A percentile compares a stretch with the other conserved stretches of the same genome.
phyloP scores from a whole-genome alignment of 2,888 invertebrate species.

The Eupithecia inturbata region DNA sequence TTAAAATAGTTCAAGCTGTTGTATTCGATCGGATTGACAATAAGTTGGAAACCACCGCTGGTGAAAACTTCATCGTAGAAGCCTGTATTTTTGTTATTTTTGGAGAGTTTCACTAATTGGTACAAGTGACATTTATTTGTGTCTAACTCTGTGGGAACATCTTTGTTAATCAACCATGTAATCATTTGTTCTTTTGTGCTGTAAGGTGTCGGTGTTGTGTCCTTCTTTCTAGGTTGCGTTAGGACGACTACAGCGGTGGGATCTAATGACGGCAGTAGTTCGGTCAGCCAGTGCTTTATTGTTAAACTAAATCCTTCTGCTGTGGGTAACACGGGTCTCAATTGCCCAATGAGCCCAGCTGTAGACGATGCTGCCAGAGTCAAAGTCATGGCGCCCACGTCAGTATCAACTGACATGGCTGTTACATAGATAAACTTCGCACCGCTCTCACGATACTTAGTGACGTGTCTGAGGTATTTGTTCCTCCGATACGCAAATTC shows the following conservation, averaged over 20 bases:
- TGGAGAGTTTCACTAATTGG: conserved; percentile 21
- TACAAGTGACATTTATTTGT: conserved; percentile 30
- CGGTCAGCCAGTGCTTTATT: conserved; percentile 25
- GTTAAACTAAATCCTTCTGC: conserved; percentile 2
- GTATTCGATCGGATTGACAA: conserved; percentile 29
- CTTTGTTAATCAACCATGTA: conserved; percentile 27
- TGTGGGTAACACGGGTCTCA: neutral
- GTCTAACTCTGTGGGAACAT: conserved; percentile 18
- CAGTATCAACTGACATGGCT: conserved; percentile 10
- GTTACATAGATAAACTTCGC: conserved; percentile 33
- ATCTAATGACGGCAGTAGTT: conserved; percentile 21
- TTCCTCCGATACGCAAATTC: conserved; percentile 31
- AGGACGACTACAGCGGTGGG: conserved; percentile 24
- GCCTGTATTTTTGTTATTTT: conserved; percentile 14
- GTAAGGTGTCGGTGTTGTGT: conserved; percentile 11
- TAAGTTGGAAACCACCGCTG: conserved; percentile 24
- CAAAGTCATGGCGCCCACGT: conserved; percentile 5
- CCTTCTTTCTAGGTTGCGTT: conserved; percentile 12
- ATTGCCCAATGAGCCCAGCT: conserved; percentile 15
- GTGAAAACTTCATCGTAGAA: conserved; percentile 35
- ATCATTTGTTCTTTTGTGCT: conserved; percentile 19
- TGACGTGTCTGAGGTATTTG: conserved; percentile 32
- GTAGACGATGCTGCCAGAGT: conserved; percentile 30
- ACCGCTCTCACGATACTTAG: conserved; percentile 17
- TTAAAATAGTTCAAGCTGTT: conserved; percentile 28